Percentiles rank a stretch among this genome's conserved stretches.
phyloP scores from a whole-genome alignment of 2,888 invertebrate genomes.

The Caenorhabditis parvicauda region DNA sequence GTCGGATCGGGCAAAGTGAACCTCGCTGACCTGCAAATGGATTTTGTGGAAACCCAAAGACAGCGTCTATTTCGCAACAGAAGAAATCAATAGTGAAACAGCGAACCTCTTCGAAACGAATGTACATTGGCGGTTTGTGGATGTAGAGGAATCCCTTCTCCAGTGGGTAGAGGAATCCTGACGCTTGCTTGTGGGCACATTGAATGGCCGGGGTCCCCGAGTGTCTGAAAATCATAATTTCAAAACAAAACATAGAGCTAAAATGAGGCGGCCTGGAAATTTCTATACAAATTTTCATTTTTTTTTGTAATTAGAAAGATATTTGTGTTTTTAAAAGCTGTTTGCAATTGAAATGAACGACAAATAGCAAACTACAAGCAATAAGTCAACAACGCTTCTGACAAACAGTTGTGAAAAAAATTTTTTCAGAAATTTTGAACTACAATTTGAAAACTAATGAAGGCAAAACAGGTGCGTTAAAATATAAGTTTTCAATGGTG shows the following conservation, averaged over 20 bases:
- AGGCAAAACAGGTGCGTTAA: too few species aligned
- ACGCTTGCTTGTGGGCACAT: slow-evolving; percentile 95
- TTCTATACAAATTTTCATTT: neutral
- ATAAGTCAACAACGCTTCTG: too few species aligned
- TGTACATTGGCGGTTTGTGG: slow-evolving; percentile 95
- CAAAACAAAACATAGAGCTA: neutral
- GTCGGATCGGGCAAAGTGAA: slow-evolving; percentile 67
- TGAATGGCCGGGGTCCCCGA: slow-evolving; percentile 81
- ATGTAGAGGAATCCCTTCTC: slow-evolving; percentile 95
- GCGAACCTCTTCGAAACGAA: slow-evolving; percentile 82
- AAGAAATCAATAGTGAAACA: slow-evolving; percentile 57
- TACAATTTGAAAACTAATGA: too few species aligned
- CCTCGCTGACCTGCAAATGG: slow-evolving; percentile 51
- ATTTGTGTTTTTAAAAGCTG: neutral
- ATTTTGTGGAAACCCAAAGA: neutral
- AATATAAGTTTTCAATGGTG: too few species aligned
- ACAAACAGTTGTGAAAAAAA: too few species aligned
- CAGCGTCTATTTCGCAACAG: neutral
- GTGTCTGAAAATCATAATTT: slow-evolving; percentile 21
- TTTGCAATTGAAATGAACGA: too few species aligned
- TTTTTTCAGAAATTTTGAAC: too few species aligned
- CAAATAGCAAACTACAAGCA: too few species aligned
- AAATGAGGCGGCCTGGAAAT: neutral
- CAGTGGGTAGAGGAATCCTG: slow-evolving; percentile 91
- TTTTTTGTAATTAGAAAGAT: neutral